These are phyloP conservation scores for Yponomeuta plumbellus DNA, from an alignment of 2,888 invertebrate species.

Conservation along the genomic window DNA sequence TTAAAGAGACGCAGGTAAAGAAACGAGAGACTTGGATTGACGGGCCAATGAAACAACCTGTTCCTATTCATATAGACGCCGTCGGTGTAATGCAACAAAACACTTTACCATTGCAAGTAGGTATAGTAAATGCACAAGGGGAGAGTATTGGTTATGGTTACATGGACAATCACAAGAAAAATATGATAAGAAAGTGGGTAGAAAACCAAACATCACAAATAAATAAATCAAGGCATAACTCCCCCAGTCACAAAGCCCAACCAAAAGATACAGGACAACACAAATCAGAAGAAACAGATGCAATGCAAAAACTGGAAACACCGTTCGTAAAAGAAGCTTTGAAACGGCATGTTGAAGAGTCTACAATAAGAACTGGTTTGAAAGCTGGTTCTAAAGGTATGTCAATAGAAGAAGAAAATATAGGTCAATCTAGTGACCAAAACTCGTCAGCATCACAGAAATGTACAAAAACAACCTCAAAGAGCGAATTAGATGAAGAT, in stretches of 20 bases:
- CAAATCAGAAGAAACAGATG: slow-evolving; percentile 47
- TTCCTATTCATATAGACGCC: slow-evolving; percentile 65
- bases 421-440: slow-evolving; percentile 54
- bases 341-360: slow-evolving; percentile 77
- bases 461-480: slow-evolving; percentile 44
- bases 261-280: slow-evolving; percentile 1
- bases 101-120: slow-evolving; percentile 55
- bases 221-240: slow-evolving; percentile 79
- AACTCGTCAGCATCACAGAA: slow-evolving; percentile 41
- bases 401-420: slow-evolving; percentile 69
- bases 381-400: slow-evolving; percentile 71
- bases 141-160: slow-evolving; percentile 85
- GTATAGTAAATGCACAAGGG: slow-evolving; percentile 60
- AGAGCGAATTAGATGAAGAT: slow-evolving; percentile 79
- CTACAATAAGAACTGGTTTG: slow-evolving; percentile 77
- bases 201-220: slow-evolving; percentile 92
- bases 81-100: slow-evolving; percentile 79
- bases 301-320: slow-evolving; percentile 56
- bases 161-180: slow-evolving; percentile 94
- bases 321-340: slow-evolving; percentile 69
- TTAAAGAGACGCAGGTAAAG: slow-evolving; percentile 86
- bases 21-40: slow-evolving; percentile 97
- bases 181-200: slow-evolving; percentile 95
- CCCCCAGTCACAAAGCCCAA: slow-evolving; percentile 48
- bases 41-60: slow-evolving; percentile 87